A percentile compares a stretch with the other conserved stretches of the same genome.
phyloP scores from a whole-genome alignment of 2,888 invertebrate genomes.

The Crematogaster levior region DNA sequence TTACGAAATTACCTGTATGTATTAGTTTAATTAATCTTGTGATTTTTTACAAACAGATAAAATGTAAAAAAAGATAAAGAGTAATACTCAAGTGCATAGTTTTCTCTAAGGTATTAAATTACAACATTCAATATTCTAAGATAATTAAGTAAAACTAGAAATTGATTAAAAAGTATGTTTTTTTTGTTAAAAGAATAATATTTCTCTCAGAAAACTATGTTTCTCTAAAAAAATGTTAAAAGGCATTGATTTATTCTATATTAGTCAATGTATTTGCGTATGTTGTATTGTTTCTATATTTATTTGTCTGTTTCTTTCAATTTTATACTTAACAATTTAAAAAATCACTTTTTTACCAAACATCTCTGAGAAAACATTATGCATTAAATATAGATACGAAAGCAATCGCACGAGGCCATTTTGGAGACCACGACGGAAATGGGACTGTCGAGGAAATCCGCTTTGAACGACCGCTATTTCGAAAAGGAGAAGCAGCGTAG shows the following conservation, averaged over 20 bases:
- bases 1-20: constrained; percentile 83
- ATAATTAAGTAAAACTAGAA: neutral
- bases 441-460: constrained; percentile 92
- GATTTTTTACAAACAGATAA: neutral
- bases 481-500: constrained; percentile 93
- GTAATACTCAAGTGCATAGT: neutral
- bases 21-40: neutral
- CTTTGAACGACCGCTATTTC: constrained; percentile 95
- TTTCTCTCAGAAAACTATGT: neutral
- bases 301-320: neutral
- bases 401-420: constrained; percentile 91
- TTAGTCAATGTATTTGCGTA: neutral
- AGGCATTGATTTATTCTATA: neutral
- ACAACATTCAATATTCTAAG: neutral
- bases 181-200: too few relatives aligned
- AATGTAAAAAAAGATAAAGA: too few relatives aligned
- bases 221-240: neutral
- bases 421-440: constrained; percentile 84
- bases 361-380: neutral
- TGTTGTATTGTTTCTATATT: neutral
- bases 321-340: neutral
- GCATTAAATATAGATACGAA: constrained; percentile 86
- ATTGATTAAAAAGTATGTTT: neutral
- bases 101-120: neutral
- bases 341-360: neutral